A percentile compares a stretch with the other conserved stretches of the same genome.
Evolutionary conservation across 2,797 vertebrate species (phyloP).

Genomic region (Sebastes kiyomatsui): DNA sequence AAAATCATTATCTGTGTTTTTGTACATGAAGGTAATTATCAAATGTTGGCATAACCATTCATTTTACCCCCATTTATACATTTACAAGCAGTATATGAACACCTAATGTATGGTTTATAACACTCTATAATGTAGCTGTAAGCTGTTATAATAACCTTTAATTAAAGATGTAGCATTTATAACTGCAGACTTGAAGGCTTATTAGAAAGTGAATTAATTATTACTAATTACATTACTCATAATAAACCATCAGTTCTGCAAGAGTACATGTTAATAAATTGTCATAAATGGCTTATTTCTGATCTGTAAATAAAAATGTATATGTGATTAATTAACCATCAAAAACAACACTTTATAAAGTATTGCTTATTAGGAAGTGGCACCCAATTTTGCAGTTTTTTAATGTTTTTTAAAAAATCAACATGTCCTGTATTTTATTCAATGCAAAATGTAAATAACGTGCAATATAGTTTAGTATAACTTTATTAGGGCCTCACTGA

Average conservation of each 20-base stretch:
- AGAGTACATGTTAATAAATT: background rate
- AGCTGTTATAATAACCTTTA: background rate
- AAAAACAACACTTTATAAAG: background rate
- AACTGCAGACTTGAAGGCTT: background rate
- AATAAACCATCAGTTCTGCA: background rate
- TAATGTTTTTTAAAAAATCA: fast-evolving
- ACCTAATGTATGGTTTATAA: background rate
- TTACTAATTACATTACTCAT: background rate
- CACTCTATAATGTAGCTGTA: background rate
- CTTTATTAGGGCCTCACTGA: background rate
- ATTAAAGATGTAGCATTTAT: background rate
- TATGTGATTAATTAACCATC: background rate
- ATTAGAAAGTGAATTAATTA: background rate
- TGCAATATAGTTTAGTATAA: background rate
- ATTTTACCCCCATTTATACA: background rate
- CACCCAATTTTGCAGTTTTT: background rate
- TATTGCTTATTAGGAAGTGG: background rate
- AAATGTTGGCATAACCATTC: background rate
- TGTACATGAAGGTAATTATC: background rate
- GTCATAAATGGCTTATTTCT: background rate
- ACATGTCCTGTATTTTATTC: background rate
- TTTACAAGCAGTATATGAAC: background rate
- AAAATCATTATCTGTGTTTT: background rate
- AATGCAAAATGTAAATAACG: background rate
- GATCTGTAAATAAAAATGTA: background rate